Evolutionary conservation across 2,888 invertebrate genomes (phyloP).

Genomic region (Galeopsomyia nigrocyanea): DNA sequence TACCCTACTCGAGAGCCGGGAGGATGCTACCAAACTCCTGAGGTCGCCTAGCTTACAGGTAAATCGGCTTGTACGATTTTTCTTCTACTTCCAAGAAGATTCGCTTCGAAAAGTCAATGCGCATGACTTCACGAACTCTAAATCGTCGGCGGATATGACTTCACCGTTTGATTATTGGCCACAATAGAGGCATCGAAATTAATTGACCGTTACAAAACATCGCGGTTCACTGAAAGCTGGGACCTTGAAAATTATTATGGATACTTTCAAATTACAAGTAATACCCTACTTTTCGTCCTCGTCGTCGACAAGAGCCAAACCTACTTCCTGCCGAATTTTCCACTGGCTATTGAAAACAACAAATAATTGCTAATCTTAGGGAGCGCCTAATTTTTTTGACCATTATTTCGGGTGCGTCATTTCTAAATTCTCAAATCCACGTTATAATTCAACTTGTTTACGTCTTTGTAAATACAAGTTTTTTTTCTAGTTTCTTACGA

Average conservation of each 20-base stretch:
- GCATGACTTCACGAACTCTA: slow-evolving; percentile 18
- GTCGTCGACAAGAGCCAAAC: background rate
- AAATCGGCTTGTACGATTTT: slow-evolving; percentile 2
- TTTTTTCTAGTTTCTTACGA: too few relatives aligned
- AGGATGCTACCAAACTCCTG: slow-evolving; percentile 87
- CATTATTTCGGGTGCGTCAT: too few relatives aligned
- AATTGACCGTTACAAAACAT: slow-evolving; percentile 32
- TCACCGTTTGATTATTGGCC: slow-evolving; percentile 16
- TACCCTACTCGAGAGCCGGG: slow-evolving; percentile 86
- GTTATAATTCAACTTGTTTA: too few relatives aligned
- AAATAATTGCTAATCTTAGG: too few relatives aligned
- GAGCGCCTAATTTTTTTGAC: too few relatives aligned
- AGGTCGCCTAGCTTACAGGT: slow-evolving; percentile 83
- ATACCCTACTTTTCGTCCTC: background rate
- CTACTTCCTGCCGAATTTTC: too few relatives aligned
- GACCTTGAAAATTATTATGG: background rate
- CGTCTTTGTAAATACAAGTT: too few relatives aligned
- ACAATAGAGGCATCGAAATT: background rate
- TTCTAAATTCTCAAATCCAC: too few relatives aligned
- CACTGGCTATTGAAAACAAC: too few relatives aligned
- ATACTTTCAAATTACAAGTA: too few relatives aligned
- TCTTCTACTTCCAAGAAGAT: background rate
- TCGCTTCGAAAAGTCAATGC: background rate
- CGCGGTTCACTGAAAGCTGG: background rate
- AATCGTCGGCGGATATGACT: slow-evolving; percentile 16